Evolutionary conservation across 2,888 invertebrate genomes (phyloP), one percentile per base, ranked within the genome.

Genomic region (Eugnorisma glareosa): DNA sequence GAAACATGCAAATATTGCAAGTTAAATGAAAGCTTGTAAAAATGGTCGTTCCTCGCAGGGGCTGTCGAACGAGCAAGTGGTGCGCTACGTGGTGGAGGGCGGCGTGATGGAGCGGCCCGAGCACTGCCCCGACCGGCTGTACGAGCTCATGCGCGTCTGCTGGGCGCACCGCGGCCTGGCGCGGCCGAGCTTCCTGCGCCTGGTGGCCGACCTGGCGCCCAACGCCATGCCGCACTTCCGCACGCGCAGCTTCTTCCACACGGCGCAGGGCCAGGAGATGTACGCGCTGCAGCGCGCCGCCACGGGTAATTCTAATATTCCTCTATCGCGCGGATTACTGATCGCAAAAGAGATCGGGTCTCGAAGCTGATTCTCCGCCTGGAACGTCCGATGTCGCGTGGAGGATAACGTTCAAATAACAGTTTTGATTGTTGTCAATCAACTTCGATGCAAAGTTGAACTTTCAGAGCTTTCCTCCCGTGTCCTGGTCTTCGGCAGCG

Each of bases 41-140:
- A 57, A 57, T 31, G 31, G 8, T 21, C 1, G 8, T 8, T 69
- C 43, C 0, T 35, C 15, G 61, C 96, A 98, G 97, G 99, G 99
- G 18, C 96, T 98, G 85, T 98, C 98, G 21, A 99, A 99, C 95
- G 99, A 99, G 95, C 99, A 99, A 97, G 99, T 98, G 75, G 94
- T 99, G 85, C 97, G 98, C 28, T 99, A 98, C 95, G 99, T 99
- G 79, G 98, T 98, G 84, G 98, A 98, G 89, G 99, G 99, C 72
- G 98, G 99, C 75, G 98, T 99, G 67, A 99, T 99, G 99, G 99
- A 99, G 94, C 97, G 98, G 81, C 99, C 99, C 0, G 99, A 99
- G 94, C 98, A 99, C 94, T 99, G 99, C 94, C 99, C 99, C 2
- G 98, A 99, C 91, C 97, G 98, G 89, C 97, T 99, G 93, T 99